Base-by-base conservation (phyloP, 1,140 invertebrate genomes). In the Lerema accius region DNA sequence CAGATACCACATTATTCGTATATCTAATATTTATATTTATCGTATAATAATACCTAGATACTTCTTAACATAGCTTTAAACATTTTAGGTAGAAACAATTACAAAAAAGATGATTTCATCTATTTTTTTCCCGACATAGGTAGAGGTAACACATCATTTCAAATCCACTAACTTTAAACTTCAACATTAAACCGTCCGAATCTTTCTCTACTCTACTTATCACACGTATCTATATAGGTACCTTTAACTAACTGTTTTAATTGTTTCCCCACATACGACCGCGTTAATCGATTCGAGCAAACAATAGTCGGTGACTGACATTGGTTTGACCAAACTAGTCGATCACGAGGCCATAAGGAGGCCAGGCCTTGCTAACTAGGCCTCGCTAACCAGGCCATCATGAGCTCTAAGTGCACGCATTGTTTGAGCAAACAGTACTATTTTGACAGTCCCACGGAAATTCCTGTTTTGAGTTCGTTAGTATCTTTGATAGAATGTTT, bases 371-470 rank as follows among this genome's bases (percentile, higher is more conserved):
- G n/a, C n/a, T n/a, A n/a, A n/a, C n/a, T n/a, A 45, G 3, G 42
- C 13, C 17, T 15, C 14, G 35, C 60, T 66, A 70, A 66, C 55
- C 55, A 66, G 14, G 15, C 40, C 55, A 70, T 66, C 63, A 65
- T 66, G 10, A 16, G 10, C 40, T 46, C 68, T 70, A 70, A 70
- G 53, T 63, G 53, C 19, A 23, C 7, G 16, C 55, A 70, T 66
- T 66, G 68, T 40, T 65, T 53, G 42, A 17, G 35, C 55, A 70
- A 70, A 71, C 69, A 70, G 19, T 19, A 11, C 26, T 64, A 39
- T 69, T 69, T 69, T 65, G 67, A 64, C 67, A 63, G 63, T 65
- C 63, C 63, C 63, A 66, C 63, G 68, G 68, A 66, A 70, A 60
- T 42, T 37, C 56, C 42, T 62, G 67, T 69, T 64, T 69, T 43